phyloP scores from a whole-genome alignment of 2,797 vertebrate species.

The Vultur gryphus region DNA sequence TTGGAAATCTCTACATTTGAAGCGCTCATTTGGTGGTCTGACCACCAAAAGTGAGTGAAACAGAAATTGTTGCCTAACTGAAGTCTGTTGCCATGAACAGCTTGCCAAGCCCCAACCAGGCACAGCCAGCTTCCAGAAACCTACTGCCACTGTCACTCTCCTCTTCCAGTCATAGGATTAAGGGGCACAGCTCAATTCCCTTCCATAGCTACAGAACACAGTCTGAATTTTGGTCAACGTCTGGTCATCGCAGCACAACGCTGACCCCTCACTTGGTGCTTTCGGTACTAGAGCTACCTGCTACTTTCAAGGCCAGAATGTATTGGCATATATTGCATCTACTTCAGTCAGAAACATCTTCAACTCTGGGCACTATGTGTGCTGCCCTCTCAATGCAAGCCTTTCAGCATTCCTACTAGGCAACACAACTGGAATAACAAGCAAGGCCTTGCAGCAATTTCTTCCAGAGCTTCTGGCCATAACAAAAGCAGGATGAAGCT shows the following conservation, averaged over 20 bases:
- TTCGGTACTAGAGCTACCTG: background rate
- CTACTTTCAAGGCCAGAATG: background rate
- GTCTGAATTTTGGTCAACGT: fast-evolving
- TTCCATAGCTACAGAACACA: background rate
- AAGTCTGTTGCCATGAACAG: background rate
- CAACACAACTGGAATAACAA: background rate
- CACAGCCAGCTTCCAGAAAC: background rate
- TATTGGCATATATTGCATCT: fast-evolving
- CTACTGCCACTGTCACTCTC: background rate
- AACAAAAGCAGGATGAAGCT: background rate
- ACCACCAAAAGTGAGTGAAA: background rate
- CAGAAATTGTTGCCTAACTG: background rate
- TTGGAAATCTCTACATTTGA: background rate
- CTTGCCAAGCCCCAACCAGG: background rate
- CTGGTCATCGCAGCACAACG: background rate
- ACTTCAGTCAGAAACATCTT: background rate
- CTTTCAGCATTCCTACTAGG: background rate
- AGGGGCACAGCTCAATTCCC: background rate
- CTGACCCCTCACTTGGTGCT: background rate
- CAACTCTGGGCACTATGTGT: fast-evolving
- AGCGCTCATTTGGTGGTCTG: background rate
- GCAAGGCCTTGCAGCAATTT: background rate
- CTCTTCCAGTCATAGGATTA: background rate
- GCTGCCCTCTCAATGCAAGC: background rate
- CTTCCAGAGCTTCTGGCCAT: background rate